Evolutionary conservation across 53 echinoderm and acorn worm species (phyloP).

Genomic region (Henricia sp.): DNA sequence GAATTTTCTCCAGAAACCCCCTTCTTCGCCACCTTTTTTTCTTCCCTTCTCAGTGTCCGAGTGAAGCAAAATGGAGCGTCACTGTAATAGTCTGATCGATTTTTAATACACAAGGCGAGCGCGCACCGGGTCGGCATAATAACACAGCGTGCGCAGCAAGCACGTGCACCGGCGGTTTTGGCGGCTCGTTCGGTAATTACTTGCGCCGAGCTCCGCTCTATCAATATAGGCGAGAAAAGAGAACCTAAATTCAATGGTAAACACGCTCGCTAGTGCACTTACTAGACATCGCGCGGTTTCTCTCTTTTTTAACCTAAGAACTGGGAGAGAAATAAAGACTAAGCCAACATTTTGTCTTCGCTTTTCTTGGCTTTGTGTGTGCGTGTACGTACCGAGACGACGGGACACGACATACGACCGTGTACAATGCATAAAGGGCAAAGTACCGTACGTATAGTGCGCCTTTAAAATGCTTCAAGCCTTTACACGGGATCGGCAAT

Average conservation of each 20-base stretch:
- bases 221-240: conserved; percentile 42
- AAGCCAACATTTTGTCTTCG: conserved; percentile 47
- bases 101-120: conserved; percentile 62
- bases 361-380: conserved; percentile 11
- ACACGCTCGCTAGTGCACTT: conserved; percentile 47
- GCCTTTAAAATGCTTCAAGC: no score
- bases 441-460: no score
- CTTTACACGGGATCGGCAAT: no score
- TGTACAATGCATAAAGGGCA: no score
- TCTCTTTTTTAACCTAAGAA: not conserved
- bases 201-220: conserved; percentile 41
- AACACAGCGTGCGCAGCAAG: conserved; percentile 34
- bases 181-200: conserved; percentile 54
- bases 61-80: conserved; percentile 62
- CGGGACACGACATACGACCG: no score
- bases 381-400: not conserved
- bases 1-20: not conserved
- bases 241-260: conserved; percentile 45
- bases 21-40: conserved; percentile 9
- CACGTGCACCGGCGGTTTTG: conserved; percentile 55
- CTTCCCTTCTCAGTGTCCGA: conserved; percentile 17
- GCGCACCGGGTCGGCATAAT: conserved; percentile 56
- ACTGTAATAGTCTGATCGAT: conserved; percentile 59
- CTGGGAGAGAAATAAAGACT: conserved; percentile 35
- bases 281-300: conserved; percentile 1